Evolutionary conservation across 2,113 vertebrate genomes (phyloP), one percentile per base, ranked within the genome.

Genomic region (Equus quagga): DNA sequence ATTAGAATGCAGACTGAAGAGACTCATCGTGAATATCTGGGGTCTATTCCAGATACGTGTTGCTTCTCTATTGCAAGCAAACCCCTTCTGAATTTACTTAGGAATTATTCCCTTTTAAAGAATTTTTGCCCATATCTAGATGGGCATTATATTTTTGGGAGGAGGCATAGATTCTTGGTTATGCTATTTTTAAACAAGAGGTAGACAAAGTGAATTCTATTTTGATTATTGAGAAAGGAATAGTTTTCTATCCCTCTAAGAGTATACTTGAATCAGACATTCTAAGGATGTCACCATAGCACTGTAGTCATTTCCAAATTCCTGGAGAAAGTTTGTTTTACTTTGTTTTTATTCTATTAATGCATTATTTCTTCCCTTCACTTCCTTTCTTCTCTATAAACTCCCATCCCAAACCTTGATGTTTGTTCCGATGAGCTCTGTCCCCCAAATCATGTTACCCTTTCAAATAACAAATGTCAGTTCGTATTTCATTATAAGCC

Each of bases 251-350:
- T 98, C 98, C 98, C 98, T 98, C 98, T 98, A 98, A 98, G 98
- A 97, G 98, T 98, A 99, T 99, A 99, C 99, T 99, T 99, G 99
- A 99, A 99, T 98, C 96, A 98, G 98, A 98, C 98, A 98, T 98
- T 98, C 88, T 91, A 97, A 97, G 96, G 85, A 98, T 99, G 98
- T 99, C 98, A 93, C 46, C 78, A 51, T 72, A 98, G 98, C 96
- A 97, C 97, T 98, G 98, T 94, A 75, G 97, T 96, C 96, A 90
- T 98, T 98, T 98, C 96, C 98, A 97, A 98, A 75, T 98, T 98
- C 93, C 91, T 19, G 85, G 94, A 97, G 96, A 94, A 92, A 93
- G 86, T 69, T 96, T 94, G 81, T 96, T 93, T 98, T 67, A 88
- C 96, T 51, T 44, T 72, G 24, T 8, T 70, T 15, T 21, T 90